These are phyloP conservation scores for Cepphus grylle DNA, from an alignment of 2,113 vertebrate species.

Conservation along the genomic window DNA sequence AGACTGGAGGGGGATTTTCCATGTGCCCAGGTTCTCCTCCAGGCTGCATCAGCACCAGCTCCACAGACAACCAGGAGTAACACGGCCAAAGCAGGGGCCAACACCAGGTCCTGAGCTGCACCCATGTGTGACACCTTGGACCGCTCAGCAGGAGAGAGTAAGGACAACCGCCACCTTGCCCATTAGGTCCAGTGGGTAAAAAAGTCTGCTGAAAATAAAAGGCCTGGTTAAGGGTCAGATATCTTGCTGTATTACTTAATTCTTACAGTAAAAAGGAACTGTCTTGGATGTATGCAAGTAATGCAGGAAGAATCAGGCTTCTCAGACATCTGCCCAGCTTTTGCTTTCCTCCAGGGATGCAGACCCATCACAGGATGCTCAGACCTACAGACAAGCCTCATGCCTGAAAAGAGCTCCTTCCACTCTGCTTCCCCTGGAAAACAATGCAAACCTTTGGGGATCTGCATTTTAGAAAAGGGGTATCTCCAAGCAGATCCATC, in stretches of 20 bases:
- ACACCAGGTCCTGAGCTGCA: not conserved
- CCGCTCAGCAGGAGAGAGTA: not conserved
- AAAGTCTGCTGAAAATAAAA: not conserved
- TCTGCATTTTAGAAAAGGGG: not conserved
- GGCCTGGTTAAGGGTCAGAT: not conserved
- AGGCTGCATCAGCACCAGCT: not conserved
- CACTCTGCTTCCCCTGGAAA: not conserved
- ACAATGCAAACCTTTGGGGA: not conserved
- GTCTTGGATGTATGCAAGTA: not conserved
- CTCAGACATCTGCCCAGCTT: not conserved
- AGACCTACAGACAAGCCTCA: not conserved
- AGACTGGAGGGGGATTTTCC: not conserved
- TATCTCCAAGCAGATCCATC: not conserved
- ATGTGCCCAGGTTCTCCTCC: not conserved
- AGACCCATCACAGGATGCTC: not conserved
- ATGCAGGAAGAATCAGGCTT: not conserved
- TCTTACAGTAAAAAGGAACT: not conserved
- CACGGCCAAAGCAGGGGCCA: not conserved
- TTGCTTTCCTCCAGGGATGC: not conserved
- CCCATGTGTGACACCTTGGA: not conserved
- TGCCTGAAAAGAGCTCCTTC: not conserved
- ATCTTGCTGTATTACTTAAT: not conserved
- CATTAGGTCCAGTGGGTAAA: not conserved
- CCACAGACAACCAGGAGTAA: not conserved
- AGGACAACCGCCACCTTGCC: not conserved